Evolutionary conservation across 2,888 invertebrate genomes (phyloP).

Genomic region (Arctia plantaginis): DNA sequence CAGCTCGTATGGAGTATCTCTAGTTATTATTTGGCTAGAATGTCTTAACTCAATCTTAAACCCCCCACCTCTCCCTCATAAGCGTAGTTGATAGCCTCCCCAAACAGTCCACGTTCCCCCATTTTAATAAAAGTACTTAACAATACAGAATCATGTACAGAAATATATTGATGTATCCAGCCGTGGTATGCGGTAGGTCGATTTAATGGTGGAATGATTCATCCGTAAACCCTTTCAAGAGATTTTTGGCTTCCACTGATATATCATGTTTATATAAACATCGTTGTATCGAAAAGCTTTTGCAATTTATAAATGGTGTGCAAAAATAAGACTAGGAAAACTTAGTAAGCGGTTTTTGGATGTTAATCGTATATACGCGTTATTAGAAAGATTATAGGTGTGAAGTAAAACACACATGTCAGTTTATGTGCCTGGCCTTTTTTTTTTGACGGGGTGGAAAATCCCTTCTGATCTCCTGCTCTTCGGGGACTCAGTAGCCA

Average conservation of each 20-base stretch:
- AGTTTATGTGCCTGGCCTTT: no score
- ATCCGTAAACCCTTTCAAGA: slow-evolving; percentile 13
- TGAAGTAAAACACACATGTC: no score
- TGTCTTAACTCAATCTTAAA: background rate
- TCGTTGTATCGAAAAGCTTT: background rate
- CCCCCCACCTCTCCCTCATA: background rate
- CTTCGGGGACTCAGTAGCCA: no score
- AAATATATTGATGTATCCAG: background rate
- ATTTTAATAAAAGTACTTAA: background rate
- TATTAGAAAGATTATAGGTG: background rate
- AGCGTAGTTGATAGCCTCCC: background rate
- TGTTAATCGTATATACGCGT: background rate
- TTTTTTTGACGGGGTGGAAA: no score
- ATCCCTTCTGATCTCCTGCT: no score
- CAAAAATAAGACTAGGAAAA: background rate
- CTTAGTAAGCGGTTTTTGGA: background rate
- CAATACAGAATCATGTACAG: background rate
- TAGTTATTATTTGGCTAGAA: background rate
- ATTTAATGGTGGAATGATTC: slow-evolving; percentile 9
- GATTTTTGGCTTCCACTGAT: slow-evolving; percentile 7
- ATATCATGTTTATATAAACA: slow-evolving; percentile 2
- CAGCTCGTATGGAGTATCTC: no score
- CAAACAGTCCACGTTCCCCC: background rate
- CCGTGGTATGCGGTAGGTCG: slow-evolving; percentile 1
- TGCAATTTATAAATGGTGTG: background rate